Evolutionary conservation across 2,888 invertebrate genomes (phyloP).

Genomic region (Leucophenga montana): DNA sequence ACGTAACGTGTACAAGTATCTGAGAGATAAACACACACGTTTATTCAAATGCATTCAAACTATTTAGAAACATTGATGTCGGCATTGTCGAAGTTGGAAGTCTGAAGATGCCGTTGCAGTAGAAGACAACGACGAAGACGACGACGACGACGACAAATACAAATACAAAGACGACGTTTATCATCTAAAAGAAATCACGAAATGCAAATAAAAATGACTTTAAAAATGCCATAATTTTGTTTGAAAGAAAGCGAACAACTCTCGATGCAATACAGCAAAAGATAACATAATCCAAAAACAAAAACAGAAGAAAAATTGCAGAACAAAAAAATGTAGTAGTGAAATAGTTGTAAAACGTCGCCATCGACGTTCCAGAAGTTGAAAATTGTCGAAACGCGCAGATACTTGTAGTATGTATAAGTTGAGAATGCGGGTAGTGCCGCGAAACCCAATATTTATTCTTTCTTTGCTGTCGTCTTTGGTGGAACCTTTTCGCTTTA

Average conservation of each 20-base stretch:
- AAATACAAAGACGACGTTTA: constrained; percentile 41
- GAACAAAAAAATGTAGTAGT: constrained; percentile 12
- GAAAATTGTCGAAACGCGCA: neutral
- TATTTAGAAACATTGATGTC: constrained; percentile 5
- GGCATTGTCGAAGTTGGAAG: neutral
- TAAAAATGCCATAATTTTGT: constrained; percentile 54
- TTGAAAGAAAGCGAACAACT: constrained; percentile 36
- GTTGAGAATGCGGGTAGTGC: constrained; percentile 27
- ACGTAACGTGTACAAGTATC: neutral
- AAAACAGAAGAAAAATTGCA: neutral
- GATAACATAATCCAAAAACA: constrained; percentile 54
- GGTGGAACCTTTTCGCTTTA: neutral
- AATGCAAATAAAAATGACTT: constrained; percentile 67
- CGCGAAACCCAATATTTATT: neutral
- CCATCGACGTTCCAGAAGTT: neutral
- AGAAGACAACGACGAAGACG: neutral
- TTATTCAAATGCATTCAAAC: neutral
- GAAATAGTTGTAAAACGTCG: no score
- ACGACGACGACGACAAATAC: neutral
- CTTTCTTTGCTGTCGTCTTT: neutral
- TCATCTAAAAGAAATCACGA: constrained; percentile 57
- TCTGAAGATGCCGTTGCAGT: neutral
- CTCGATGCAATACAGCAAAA: constrained; percentile 44
- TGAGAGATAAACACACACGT: constrained; percentile 8
- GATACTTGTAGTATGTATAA: no score